Evolutionary conservation across 2,888 invertebrate species (phyloP).

Genomic region (Ochlodes sylvanus): DNA sequence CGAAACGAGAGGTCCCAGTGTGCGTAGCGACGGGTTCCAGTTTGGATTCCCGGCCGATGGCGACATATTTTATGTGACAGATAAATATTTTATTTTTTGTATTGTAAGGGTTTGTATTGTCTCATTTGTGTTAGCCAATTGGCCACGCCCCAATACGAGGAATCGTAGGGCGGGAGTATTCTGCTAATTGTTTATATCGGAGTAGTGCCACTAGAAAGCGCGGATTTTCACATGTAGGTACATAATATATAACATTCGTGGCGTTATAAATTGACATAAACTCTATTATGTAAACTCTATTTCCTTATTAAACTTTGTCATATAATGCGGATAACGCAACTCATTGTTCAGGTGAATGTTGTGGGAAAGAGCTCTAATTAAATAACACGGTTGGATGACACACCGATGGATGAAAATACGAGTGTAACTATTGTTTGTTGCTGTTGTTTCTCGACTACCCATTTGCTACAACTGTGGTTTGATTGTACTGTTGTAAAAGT

Average conservation of each 20-base stretch:
- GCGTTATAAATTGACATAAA: conserved; percentile 40
- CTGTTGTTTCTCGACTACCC: background rate
- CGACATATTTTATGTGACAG: no score
- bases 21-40: no score
- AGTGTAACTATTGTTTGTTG: background rate
- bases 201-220: background rate
- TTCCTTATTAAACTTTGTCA: conserved; percentile 9
- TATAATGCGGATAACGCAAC: background rate
- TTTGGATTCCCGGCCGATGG: no score
- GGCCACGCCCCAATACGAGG: no score
- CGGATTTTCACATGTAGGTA: background rate
- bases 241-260: conserved; percentile 25
- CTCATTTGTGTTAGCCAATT: no score
- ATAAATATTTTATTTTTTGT: no score
- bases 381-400: background rate
- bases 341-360: background rate
- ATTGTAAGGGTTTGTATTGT: no score
- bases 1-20: no score
- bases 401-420: background rate
- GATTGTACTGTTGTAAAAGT: background rate
- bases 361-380: conserved; percentile 28
- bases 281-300: conserved; percentile 4
- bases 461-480: background rate
- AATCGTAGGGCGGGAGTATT: no score
- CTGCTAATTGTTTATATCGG: background rate